Evolutionary conservation across 2,888 invertebrate species (phyloP), one percentile per base, ranked within the genome.

Genomic region (Eulithis prunata): DNA sequence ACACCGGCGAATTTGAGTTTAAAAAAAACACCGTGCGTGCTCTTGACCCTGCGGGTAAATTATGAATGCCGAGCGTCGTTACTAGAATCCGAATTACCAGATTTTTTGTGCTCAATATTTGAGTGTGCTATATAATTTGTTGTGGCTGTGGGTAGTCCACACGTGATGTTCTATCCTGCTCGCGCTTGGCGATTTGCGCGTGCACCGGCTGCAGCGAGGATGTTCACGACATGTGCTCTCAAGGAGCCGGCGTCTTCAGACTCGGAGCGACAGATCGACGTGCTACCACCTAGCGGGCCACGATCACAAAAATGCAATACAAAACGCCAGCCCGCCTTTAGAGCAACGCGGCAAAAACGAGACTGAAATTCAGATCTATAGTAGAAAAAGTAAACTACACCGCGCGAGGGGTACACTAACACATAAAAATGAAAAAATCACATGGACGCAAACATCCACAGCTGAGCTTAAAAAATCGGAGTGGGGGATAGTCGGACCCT

Each of bases 311-410:
- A 89, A 88, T 90, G 88, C 89, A 86, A 85, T 88, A 90, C 81
- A 89, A 89, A 89, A 88, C 83, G 82, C 86, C 82, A 88, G 88
- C 85, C 89, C 92, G 91, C 91, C 92, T 92, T 89, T 88, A 92
- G 91, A 91, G 87, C 87, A 85, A 90, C 93, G 91, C 93, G 93
- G 93, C 93, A 93, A 93, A 93, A 93, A 92, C 93, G 88, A 92
- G 91, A 93, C 93, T 93, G 93, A 93, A 92, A 86, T 91, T 92
- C 92, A 91, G 92, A 93, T 93, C 93, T 93, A 93, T 93, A 93
- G 93, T 93, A 93, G 93, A 93, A 93, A 93, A 93, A 93, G 93
- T 90, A 89, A 92, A 93, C 93, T 91, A 92, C 92, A 90, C 91
- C 88, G 89, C 82, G 88, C 91, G 92, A 91, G 92, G 93, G 93